These are phyloP conservation scores for Solea solea DNA, from an alignment of 2,113 vertebrate species.

Conservation along the genomic window DNA sequence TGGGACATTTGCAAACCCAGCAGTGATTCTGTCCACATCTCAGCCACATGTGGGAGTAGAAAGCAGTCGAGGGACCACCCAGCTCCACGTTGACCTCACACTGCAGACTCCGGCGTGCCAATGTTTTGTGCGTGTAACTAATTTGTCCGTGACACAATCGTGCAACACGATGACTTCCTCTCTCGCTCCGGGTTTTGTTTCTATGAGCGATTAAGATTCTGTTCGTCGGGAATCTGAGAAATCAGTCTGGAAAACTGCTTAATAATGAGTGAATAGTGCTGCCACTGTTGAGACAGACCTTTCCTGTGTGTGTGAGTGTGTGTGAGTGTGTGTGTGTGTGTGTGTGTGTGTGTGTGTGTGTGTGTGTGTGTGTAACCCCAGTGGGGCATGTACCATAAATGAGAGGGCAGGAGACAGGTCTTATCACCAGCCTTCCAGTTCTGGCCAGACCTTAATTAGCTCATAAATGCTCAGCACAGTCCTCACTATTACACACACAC, in stretches of 20 bases:
- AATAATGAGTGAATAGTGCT: constrained; percentile 60
- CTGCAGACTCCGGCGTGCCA: not conserved
- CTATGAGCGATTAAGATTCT: constrained; percentile 35
- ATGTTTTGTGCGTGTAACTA: constrained; percentile 3
- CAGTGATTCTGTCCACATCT: not conserved
- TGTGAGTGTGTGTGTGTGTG: constrained; percentile 24
- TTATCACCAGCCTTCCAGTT: constrained; percentile 73
- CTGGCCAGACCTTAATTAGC: constrained; percentile 71
- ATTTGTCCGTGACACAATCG: constrained; percentile 8
- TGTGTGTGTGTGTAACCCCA: constrained; percentile 50
- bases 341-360: constrained; percentile 13
- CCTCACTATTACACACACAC: constrained; percentile 38
- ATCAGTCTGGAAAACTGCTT: constrained; percentile 41
- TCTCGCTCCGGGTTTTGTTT: constrained; percentile 36
- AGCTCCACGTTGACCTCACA: constrained; percentile 1
- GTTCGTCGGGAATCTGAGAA: constrained; percentile 37
- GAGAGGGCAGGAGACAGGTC: constrained; percentile 63
- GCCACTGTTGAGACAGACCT: constrained; percentile 48
- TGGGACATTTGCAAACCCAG: not conserved
- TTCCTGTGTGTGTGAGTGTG: constrained; percentile 23
- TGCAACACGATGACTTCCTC: constrained; percentile 19
- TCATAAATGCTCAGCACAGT: constrained; percentile 69
- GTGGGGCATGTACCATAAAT: constrained; percentile 67
- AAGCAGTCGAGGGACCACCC: not conserved
- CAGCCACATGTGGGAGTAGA: not conserved